Conservation (phyloP, 1,140 invertebrate species). For the Latrodectus geometricus region DNA sequence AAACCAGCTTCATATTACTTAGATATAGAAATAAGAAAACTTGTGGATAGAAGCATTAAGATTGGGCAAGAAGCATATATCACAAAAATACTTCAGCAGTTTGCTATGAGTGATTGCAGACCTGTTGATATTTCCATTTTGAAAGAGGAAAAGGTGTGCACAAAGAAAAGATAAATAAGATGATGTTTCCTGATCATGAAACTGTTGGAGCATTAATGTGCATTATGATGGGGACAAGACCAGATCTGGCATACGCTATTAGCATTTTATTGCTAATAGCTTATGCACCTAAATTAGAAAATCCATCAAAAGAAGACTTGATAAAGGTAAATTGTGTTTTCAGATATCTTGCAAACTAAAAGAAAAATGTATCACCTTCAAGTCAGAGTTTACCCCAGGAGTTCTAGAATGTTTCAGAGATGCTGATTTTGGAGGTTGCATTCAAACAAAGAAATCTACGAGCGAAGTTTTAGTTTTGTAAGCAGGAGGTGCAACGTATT, state of each 20-base stretch:
- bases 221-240: slow-evolving; percentile 67
- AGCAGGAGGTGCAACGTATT: too few species aligned
- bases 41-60: slow-evolving; percentile 22
- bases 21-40: slow-evolving; percentile 29
- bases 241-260: too few species aligned
- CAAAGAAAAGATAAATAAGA: neutral
- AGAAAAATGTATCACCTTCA: neutral
- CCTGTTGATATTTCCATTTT: slow-evolving; percentile 38
- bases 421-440: slow-evolving; percentile 68
- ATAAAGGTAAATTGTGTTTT: slow-evolving; percentile 69
- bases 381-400: neutral
- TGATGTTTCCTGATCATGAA: slow-evolving; percentile 54
- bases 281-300: neutral
- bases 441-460: too few species aligned
- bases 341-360: slow-evolving; percentile 69
- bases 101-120: slow-evolving; percentile 54
- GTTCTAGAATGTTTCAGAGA: slow-evolving; percentile 65
- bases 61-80: slow-evolving; percentile 37
- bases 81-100: slow-evolving; percentile 47
- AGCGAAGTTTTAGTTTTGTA: too few species aligned
- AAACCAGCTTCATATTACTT: slow-evolving; percentile 21
- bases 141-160: neutral
- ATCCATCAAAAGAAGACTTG: slow-evolving; percentile 66
- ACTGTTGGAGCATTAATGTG: slow-evolving; percentile 68
- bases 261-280: slow-evolving; percentile 69